Base-by-base conservation (phyloP, 2,113 vertebrate genomes). In the Seriola dumerili region DNA sequence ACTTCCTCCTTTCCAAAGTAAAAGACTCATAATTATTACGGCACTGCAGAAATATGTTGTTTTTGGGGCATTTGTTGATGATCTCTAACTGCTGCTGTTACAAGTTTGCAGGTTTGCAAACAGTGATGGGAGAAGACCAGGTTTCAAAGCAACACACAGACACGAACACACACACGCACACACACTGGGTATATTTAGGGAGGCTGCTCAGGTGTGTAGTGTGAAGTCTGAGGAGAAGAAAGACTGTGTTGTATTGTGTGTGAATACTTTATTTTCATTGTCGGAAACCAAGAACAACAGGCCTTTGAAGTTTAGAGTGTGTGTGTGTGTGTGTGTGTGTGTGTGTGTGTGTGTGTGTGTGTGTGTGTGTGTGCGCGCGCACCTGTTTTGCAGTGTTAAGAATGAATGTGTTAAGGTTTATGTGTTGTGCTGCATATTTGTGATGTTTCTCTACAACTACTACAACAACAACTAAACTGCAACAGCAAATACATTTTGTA, bases 181-280 rank as follows among this genome's bases (percentile, higher is more conserved):
- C 2, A 66, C 14, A 55, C 0, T 61, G 32, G 54, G 14, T 48
- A 40, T 70, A 58, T 74, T 72, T 48, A 55, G 73, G n/a, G 64
- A 83, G 59, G 70, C 75, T 76, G 78, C 40, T 72, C 62, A 72
- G 74, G 86, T 81, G 59, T 85, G 77, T 13, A 46, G 65, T 63
- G 69, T 80, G 72, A 83, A 72, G 66, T 77, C 66, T 58, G 34
- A 19, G 25, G 34, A 80, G 81, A 84, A 78, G 72, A 81, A 85
- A 77, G 50, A 10, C 42, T 19, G 32, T 14, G 67, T 46, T 78
- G 76, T 63, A 75, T 72, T 87, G 77, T 85, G 55, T 59, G 57
- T 58, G 50, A 75, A 67, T 79, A 40, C 36, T 76, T 76, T 21
- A 79, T 76, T 64, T 84, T 73, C 50, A 82, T 70, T 55, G 61